Evolutionary conservation across 2,113 vertebrate species (phyloP).

Genomic region (Cyprinus carpio): DNA sequence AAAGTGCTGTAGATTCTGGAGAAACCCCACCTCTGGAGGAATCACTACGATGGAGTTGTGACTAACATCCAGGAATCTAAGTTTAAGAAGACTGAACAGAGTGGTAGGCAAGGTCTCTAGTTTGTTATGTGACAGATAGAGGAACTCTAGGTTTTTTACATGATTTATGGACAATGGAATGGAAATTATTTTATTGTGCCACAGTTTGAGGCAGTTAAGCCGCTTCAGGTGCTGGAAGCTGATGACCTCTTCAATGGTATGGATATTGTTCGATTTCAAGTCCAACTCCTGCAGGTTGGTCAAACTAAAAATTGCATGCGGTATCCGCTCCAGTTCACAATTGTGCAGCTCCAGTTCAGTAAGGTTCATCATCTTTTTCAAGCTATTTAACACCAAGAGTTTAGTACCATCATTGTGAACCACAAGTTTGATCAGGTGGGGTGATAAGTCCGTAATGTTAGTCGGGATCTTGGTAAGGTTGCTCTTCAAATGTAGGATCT

Average conservation of each 20-base stretch:
- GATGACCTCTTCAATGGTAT: conserved; percentile 96
- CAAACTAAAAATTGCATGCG: conserved; percentile 97
- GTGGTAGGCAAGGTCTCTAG: conserved; percentile 88
- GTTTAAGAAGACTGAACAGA: conserved; percentile 92
- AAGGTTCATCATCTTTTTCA: conserved; percentile 99
- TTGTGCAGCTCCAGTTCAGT: conserved; percentile 93
- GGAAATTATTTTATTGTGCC: conserved; percentile 97
- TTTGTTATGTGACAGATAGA: conserved; percentile 97
- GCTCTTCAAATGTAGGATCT: conserved; percentile 93
- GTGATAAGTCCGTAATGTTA: conserved; percentile 95
- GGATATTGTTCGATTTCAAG: conserved; percentile 94
- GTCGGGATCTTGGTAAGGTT: conserved; percentile 98
- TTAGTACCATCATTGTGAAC: conserved; percentile 98
- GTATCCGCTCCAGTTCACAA: conserved; percentile 96
- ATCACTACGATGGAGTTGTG: conserved; percentile 87
- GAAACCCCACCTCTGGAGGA: conserved; percentile 86
- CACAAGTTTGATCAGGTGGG: conserved; percentile 90
- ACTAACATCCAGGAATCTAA: conserved; percentile 92
- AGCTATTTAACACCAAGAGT: conserved; percentile 93
- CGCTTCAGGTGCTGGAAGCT: conserved; percentile 98
- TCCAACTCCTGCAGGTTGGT: conserved; percentile 95
- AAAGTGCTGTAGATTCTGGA: conserved; percentile 95
- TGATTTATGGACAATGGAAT: conserved; percentile 94
- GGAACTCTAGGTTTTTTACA: conserved; percentile 92
- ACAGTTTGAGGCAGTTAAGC: conserved; percentile 93